phyloP scores from a whole-genome alignment of 2,797 vertebrate genomes.

The Cetoscarus ocellatus region DNA sequence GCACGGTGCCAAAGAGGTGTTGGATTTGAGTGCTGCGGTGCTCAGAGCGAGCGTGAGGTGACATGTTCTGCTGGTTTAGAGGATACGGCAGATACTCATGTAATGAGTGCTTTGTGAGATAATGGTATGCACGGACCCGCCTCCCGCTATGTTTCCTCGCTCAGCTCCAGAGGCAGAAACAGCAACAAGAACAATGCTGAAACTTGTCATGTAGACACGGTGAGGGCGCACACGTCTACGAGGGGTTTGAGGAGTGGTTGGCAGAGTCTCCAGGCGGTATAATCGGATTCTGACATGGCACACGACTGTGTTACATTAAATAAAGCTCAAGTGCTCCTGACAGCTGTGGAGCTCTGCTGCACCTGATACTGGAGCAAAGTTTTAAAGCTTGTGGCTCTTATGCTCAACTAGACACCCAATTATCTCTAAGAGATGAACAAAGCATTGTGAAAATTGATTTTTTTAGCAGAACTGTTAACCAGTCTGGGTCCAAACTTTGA shows the following conservation, averaged over 20 bases:
- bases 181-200: conserved; percentile 67
- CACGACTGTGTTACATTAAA: conserved; percentile 23
- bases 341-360: conserved; percentile 8
- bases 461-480: too few species aligned
- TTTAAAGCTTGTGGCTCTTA: neutral
- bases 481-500: too few species aligned
- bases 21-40: conserved; percentile 62
- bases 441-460: too few species aligned
- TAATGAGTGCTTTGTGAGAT: conserved; percentile 84
- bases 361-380: neutral
- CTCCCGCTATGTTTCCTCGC: conserved; percentile 64
- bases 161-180: conserved; percentile 68
- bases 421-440: too few species aligned
- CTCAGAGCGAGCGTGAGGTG: conserved; percentile 78
- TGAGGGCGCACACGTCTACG: conserved; percentile 15
- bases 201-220: conserved; percentile 68
- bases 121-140: conserved; percentile 78
- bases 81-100: conserved; percentile 77
- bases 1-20: conserved; percentile 67
- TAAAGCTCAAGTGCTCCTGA: conserved; percentile 27
- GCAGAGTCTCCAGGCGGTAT: conserved; percentile 24
- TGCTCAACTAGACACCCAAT: too few species aligned
- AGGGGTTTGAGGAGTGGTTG: conserved; percentile 22
- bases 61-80: conserved; percentile 81
- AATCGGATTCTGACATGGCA: conserved; percentile 37